Conservation (phyloP, 1,140 invertebrate genomes). For the Ganaspis sp. region DNA sequence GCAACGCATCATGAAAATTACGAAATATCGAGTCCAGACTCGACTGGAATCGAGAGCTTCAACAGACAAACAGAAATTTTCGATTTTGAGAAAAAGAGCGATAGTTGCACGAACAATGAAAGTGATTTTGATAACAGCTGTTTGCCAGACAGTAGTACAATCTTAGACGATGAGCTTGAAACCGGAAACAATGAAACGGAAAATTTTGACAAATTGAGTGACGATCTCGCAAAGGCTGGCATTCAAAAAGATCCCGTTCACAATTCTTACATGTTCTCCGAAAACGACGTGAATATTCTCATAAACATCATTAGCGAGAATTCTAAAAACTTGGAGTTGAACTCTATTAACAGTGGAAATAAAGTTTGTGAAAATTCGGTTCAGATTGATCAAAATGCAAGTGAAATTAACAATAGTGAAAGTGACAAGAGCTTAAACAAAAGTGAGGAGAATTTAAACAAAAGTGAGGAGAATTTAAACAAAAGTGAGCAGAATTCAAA, state of each 20-base stretch:
- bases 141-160: background rate
- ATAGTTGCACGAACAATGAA: background rate
- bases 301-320: background rate
- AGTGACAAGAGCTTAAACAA: no score
- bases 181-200: background rate
- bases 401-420: no score
- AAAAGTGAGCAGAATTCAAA: no score
- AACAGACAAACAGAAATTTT: background rate
- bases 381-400: no score
- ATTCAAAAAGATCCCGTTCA: background rate
- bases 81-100: background rate
- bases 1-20: background rate
- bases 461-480: no score
- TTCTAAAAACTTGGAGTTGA: no score
- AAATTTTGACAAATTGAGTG: background rate
- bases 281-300: background rate
- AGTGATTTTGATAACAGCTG: no score
- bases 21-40: background rate
- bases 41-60: background rate
- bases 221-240: background rate
- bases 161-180: background rate
- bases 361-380: no score
- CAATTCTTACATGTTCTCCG: background rate
- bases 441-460: no score
- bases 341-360: no score